Base-by-base conservation (phyloP, 2,797 vertebrate species). In the Sylvilagus floridanus region DNA sequence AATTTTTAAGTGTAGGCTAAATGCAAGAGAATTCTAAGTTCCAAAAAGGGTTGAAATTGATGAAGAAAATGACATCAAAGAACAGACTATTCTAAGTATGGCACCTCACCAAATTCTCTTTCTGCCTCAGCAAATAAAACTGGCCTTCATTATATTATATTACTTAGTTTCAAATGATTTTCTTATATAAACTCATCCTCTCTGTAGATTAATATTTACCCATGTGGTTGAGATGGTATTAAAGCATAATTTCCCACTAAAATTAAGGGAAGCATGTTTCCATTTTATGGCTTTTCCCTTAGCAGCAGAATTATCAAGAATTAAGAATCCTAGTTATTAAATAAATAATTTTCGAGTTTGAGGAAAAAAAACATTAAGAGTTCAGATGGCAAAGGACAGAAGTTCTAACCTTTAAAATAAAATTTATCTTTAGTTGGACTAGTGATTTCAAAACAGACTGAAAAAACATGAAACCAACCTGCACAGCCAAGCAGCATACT, bases 391-490 rank as follows among this genome's bases (percentile, higher is more conserved):
- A 95, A 81, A 4, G 32, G 14, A 93, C 75, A 86, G 26, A 21
- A 90, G 75, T 35, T 26, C 50, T 63, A 69, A 32, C 37, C 60
- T 17, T 17, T 73, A 76, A 95, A 88, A 42, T 26, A n/a, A 14
- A 14, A 60, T 32, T 84, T 73, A 68, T 26, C 24, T 17, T 65
- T 17, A 91, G 11, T 35, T 63, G 26, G 63, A 90, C 75, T 90
- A 82, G 47, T 24, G 90, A 88, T 12, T 83, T 72, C 78, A 83
- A 93, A 90, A 77, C 16, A 93, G 28, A 91, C 42, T 73, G 42
- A 73, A 91, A 30, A 88, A 88, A 87, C 24, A 72, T 52, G 7
- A 69, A 14, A 76, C 71, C 62, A 82, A 77, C 30, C 21, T 69
- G 12, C 30, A 91, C 26, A 7, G 93, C 17, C 26, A 93, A 93